Evolutionary conservation across 2,113 vertebrate genomes (phyloP).

Genomic region (Pipra filicauda): DNA sequence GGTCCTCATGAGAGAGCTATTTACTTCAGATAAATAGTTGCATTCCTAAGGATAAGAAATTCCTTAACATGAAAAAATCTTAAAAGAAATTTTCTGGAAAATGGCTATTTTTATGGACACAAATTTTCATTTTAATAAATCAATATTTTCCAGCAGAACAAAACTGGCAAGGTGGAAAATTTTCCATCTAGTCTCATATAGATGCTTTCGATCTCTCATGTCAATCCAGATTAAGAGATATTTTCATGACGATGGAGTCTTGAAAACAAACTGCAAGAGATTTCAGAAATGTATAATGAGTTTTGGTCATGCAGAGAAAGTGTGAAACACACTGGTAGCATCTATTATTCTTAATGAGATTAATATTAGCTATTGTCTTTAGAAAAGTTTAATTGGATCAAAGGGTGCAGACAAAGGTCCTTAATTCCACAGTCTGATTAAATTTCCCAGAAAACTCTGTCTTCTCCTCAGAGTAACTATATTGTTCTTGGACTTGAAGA

Average conservation of each 20-base stretch:
- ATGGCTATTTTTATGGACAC: neutral
- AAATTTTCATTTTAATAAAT: neutral
- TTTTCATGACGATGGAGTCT: neutral
- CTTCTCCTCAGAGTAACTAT: neutral
- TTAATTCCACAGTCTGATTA: neutral
- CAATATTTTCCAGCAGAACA: neutral
- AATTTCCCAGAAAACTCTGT: neutral
- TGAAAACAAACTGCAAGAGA: neutral
- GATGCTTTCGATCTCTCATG: neutral
- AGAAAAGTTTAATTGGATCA: neutral
- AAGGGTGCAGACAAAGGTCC: neutral
- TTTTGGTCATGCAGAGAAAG: neutral
- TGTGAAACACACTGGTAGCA: neutral
- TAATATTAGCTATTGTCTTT: neutral
- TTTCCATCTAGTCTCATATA: neutral
- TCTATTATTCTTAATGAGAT: neutral
- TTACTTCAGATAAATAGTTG: neutral
- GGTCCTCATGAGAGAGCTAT: neutral
- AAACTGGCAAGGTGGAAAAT: neutral
- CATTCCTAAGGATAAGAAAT: neutral
- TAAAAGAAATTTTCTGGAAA: neutral
- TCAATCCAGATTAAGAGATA: neutral
- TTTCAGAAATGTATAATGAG: neutral
- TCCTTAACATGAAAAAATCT: neutral
- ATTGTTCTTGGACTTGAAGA: neutral